Percentiles rank a stretch among this genome's conserved stretches.
Conservation (phyloP, 2,113 vertebrate genomes). For the Equus quagga region DNA sequence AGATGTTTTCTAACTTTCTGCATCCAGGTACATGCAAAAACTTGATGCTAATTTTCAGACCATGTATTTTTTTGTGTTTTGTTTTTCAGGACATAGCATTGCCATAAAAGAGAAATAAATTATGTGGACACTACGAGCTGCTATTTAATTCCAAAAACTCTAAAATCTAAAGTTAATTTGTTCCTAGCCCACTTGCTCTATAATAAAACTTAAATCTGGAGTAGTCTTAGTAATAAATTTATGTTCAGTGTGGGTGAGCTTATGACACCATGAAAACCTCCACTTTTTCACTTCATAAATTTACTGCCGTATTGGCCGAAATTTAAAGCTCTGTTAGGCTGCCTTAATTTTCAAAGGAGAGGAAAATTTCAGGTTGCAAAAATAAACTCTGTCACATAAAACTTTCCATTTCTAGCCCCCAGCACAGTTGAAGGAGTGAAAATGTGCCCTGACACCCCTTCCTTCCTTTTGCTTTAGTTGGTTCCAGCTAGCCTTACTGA, state of each 20-base stretch:
- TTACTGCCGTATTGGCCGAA: constrained; percentile 13
- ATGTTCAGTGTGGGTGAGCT: constrained; percentile 29
- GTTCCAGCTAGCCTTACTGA: constrained; percentile 61
- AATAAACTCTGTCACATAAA: constrained; percentile 44
- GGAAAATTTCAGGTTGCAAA: constrained; percentile 57
- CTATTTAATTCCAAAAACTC: constrained; percentile 31
- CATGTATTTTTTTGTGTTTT: background rate
- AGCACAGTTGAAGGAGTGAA: background rate
- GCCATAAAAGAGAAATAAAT: background rate
- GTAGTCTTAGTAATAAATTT: constrained; percentile 17
- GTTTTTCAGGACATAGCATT: background rate
- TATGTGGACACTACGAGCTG: background rate
- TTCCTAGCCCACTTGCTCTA: constrained; percentile 1
- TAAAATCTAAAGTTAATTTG: constrained; percentile 44
- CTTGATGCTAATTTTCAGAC: constrained; percentile 23
- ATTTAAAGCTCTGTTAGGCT: background rate
- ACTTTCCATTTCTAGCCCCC: constrained; percentile 52
- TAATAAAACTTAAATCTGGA: constrained; percentile 46
- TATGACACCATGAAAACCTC: constrained; percentile 41
- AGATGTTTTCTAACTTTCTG: constrained; percentile 5
- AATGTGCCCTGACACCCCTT: background rate
- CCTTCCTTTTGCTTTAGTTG: constrained; percentile 1
- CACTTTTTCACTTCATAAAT: constrained; percentile 58
- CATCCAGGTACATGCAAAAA: background rate
- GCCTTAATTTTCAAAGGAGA: constrained; percentile 67